Percentiles rank a stretch among this genome's conserved stretches.
Conservation (phyloP, 2,113 vertebrate genomes). For the Malurus elegans region DNA sequence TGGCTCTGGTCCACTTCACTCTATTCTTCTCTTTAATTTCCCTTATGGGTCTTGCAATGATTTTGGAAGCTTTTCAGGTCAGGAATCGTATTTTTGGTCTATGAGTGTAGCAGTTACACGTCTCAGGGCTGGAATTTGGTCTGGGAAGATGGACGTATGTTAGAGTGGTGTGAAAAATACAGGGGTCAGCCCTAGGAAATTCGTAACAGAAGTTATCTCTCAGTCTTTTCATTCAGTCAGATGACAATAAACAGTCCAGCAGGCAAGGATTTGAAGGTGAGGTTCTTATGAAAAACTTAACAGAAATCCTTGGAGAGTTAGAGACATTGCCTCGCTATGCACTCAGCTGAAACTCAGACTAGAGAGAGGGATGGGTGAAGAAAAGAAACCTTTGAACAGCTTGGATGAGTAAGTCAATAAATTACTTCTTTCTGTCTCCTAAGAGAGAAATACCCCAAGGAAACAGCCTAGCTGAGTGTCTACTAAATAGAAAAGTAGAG, state of each 20-base stretch:
- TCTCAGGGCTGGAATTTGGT: background rate
- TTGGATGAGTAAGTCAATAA: background rate
- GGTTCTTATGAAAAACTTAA: background rate
- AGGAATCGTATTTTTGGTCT: background rate
- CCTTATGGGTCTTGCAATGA: background rate
- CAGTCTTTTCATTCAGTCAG: background rate
- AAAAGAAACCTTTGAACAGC: background rate
- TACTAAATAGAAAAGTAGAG: background rate
- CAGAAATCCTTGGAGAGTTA: background rate
- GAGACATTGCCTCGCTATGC: background rate
- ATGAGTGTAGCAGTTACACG: background rate
- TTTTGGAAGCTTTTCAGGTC: background rate
- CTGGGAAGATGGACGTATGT: background rate
- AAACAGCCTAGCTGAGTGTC: background rate
- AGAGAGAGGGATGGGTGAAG: background rate
- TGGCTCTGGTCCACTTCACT: background rate
- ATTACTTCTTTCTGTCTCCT: background rate
- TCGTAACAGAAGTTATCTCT: background rate
- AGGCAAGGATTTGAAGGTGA: background rate
- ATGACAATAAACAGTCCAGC: background rate
- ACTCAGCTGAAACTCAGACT: background rate
- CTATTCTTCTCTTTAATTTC: background rate
- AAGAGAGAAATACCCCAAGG: background rate
- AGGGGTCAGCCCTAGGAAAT: background rate
- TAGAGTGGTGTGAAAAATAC: background rate